Base-by-base conservation (phyloP, 2,888 invertebrate species). In the Volucella inflata region DNA sequence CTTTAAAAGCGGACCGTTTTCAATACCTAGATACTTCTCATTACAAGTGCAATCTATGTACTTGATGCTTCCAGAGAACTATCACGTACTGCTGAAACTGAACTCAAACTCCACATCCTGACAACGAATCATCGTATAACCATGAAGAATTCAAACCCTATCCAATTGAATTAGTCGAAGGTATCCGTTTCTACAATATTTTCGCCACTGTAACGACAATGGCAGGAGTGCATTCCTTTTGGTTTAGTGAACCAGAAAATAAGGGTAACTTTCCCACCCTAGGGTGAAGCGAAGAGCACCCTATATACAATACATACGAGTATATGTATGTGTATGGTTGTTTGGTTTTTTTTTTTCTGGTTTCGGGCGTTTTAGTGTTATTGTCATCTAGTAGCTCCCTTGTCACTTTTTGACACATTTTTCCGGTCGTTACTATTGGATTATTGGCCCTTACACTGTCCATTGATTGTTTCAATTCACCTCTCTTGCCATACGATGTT, bases 241-340 rank as follows among this genome's bases (percentile, higher is more conserved):
- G 44, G 65, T 44, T 59, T n/a, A 72, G 72, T 79, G 79, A 79
- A 57, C 72, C 79, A 36, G 72, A 79, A 79, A 79, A 72, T 65
- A 59, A 51, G 65, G 59, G 59, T 50, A 64, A 50, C 46, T 14
- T 42, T 12, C 40, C 6, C 48, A 48, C 14, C n/a, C 48, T 48
- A n/a, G 16, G 8, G 30, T 6, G 6, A 30, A 30, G 6, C 30
- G 30, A 6, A 30, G 30, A 30, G 30, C 1, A 4, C 30, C n/a
- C n/a, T n/a, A n/a, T n/a, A n/a, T n/a, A n/a, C n/a, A n/a, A n/a
- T 30, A 30, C 2, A 21, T 2, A 2, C 2, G 21, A 2, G 21
- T 21, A 21, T 30, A 6, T 30, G 30, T 30, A 1, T 30, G 1
- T 30, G 30, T 0, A 30, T 30, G 30, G 4, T 6, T 30, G 30